These are phyloP conservation scores for Ecdyonurus torrentis DNA, from an alignment of 2,888 invertebrate species.

Conservation along the genomic window DNA sequence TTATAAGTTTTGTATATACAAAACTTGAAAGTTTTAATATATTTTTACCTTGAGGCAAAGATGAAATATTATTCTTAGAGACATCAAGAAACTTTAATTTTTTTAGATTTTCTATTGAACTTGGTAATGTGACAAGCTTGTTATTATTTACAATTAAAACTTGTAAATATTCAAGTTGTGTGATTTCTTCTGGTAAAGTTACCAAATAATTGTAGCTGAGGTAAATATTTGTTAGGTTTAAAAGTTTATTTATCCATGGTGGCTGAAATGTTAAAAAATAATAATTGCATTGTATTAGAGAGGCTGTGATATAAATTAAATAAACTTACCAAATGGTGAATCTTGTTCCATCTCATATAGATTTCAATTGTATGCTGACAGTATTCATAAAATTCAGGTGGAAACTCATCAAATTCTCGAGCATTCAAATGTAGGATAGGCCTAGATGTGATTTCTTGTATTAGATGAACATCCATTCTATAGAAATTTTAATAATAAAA, in stretches of 20 bases:
- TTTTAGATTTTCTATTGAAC: neutral
- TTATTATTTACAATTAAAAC: neutral
- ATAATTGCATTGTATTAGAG: too few relatives aligned
- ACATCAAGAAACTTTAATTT: neutral
- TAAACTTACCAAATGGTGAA: neutral
- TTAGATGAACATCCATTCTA: neutral
- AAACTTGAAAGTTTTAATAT: too few relatives aligned
- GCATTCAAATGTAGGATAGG: neutral
- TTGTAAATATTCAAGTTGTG: neutral
- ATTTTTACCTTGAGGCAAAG: too few relatives aligned
- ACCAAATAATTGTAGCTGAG: neutral
- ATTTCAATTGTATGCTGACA: neutral
- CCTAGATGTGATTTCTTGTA: neutral
- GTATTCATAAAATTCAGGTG: neutral
- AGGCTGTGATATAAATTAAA: too few relatives aligned
- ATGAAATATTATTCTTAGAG: too few relatives aligned
- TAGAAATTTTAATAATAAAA: too few relatives aligned
- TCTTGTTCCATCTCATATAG: neutral
- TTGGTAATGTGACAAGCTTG: neutral
- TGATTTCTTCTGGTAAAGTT: neutral
- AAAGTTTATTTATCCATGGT: too few relatives aligned
- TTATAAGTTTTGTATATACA: too few relatives aligned
- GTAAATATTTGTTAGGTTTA: neutral
- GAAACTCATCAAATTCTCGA: neutral
- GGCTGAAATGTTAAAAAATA: too few relatives aligned